Evolutionary conservation across 2,797 vertebrate genomes (phyloP).

Genomic region (Onychomys torridus): DNA sequence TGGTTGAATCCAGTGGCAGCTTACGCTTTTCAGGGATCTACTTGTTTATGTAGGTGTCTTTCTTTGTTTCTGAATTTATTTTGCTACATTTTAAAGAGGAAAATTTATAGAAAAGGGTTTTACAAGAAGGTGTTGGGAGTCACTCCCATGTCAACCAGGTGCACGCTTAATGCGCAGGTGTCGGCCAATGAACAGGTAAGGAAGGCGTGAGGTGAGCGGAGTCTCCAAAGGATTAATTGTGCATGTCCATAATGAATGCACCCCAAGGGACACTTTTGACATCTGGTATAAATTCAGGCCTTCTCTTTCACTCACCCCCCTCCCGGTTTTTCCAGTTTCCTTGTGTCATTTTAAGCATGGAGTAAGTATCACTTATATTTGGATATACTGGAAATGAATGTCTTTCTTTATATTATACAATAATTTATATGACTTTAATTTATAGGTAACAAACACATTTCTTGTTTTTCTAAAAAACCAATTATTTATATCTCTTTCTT

Average conservation of each 20-base stretch:
- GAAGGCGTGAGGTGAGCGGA: constrained; percentile 72
- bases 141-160: constrained; percentile 88
- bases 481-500: constrained; percentile 41
- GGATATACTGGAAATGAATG: constrained; percentile 40
- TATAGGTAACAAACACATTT: constrained; percentile 35
- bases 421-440: constrained; percentile 51
- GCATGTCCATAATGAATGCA: constrained; percentile 81
- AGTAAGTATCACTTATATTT: constrained; percentile 30
- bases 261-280: constrained; percentile 83
- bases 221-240: constrained; percentile 72
- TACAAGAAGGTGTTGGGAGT: constrained; percentile 86
- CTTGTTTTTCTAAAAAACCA: constrained; percentile 30
- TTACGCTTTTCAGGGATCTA: constrained; percentile 74
- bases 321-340: constrained; percentile 21
- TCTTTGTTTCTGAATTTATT: constrained; percentile 90
- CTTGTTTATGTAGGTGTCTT: constrained; percentile 89
- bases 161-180: constrained; percentile 84
- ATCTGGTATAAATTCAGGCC: constrained; percentile 76
- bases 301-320: constrained; percentile 64
- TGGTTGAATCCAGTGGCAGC: constrained; percentile 80
- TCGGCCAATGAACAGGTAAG: constrained; percentile 85
- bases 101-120: constrained; percentile 86
- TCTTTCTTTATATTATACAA: constrained; percentile 62
- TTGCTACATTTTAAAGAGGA: constrained; percentile 86
- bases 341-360: not conserved